Percentiles rank a stretch among this genome's conserved stretches.
phyloP scores from a whole-genome alignment of 2,113 vertebrate species.

The Gobio gobio region DNA sequence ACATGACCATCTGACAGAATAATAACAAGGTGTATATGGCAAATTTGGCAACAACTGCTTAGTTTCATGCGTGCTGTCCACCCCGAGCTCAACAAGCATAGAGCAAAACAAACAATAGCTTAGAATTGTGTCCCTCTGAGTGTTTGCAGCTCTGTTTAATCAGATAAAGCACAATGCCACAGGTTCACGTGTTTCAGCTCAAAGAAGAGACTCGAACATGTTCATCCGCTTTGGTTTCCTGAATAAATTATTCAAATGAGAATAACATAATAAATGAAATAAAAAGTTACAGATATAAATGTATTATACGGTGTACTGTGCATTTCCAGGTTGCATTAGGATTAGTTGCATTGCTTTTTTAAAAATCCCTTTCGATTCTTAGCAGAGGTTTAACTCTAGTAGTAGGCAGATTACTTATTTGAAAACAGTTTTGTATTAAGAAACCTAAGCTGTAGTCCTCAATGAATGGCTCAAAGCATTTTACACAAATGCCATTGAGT shows the following conservation, averaged over 20 bases:
- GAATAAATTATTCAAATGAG: slow-evolving; percentile 6
- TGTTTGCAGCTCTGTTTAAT: slow-evolving; percentile 24
- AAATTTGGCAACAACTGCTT: slow-evolving; percentile 44
- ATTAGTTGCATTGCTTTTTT: background rate
- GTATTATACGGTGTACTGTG: background rate
- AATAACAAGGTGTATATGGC: slow-evolving; percentile 54
- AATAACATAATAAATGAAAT: background rate
- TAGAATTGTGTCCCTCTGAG: background rate
- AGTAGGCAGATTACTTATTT: slow-evolving; percentile 45
- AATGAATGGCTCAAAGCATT: slow-evolving; percentile 48
- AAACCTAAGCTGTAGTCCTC: slow-evolving; percentile 46
- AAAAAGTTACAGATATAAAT: background rate
- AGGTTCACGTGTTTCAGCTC: slow-evolving; percentile 36
- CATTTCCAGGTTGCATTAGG: background rate
- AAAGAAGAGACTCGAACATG: slow-evolving; percentile 23
- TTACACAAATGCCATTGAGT: slow-evolving; percentile 43
- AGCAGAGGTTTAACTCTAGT: slow-evolving; percentile 40
- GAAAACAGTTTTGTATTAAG: slow-evolving; percentile 44
- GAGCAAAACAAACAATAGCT: slow-evolving; percentile 44
- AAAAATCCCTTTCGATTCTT: slow-evolving; percentile 38
- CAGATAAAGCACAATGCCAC: slow-evolving; percentile 40
- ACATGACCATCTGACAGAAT: slow-evolving; percentile 52
- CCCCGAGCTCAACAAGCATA: slow-evolving; percentile 30
- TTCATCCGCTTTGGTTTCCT: slow-evolving; percentile 11
- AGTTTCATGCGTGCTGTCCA: slow-evolving; percentile 32